phyloP scores from a whole-genome alignment of 2,888 invertebrate genomes.

The Chorisops tibialis region DNA sequence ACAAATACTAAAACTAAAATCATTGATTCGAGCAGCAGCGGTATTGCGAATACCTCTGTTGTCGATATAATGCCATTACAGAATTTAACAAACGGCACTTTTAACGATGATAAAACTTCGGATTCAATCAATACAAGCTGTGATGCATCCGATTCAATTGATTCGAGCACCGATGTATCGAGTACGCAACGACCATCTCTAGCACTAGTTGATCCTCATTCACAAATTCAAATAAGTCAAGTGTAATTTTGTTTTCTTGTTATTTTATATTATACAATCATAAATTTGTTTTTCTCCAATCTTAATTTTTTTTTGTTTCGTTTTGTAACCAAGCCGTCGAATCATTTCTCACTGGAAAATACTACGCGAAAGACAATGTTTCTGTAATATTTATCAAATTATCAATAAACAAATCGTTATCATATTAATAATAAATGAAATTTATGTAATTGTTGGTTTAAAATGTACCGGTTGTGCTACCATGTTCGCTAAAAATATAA shows the following conservation, averaged over 20 bases:
- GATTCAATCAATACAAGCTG: slow-evolving; percentile 30
- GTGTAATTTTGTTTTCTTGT: slow-evolving; percentile 26
- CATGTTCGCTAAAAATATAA: no score
- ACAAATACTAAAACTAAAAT: slow-evolving; percentile 27
- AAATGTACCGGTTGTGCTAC: no score
- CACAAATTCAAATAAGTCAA: slow-evolving; percentile 35
- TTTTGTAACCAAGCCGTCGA: no score
- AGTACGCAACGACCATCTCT: slow-evolving; percentile 26
- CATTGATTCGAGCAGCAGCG: slow-evolving; percentile 1
- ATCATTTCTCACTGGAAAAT: no score
- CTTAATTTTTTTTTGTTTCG: no score
- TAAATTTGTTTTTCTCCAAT: no score
- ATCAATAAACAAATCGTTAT: no score
- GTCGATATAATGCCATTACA: slow-evolving; percentile 47
- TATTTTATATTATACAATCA: no score
- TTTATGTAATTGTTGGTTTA: no score
- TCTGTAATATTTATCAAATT: no score
- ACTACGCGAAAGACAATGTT: no score
- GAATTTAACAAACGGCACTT: slow-evolving; percentile 45
- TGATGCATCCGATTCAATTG: slow-evolving; percentile 33
- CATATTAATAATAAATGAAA: no score
- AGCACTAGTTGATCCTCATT: slow-evolving; percentile 18
- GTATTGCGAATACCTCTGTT: slow-evolving; percentile 3
- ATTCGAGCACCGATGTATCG: slow-evolving; percentile 32
- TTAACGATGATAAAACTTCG: slow-evolving; percentile 40